These are phyloP conservation scores for Habroteleia sp. DNA, from an alignment of 2,888 invertebrate species.

Conservation along the genomic window DNA sequence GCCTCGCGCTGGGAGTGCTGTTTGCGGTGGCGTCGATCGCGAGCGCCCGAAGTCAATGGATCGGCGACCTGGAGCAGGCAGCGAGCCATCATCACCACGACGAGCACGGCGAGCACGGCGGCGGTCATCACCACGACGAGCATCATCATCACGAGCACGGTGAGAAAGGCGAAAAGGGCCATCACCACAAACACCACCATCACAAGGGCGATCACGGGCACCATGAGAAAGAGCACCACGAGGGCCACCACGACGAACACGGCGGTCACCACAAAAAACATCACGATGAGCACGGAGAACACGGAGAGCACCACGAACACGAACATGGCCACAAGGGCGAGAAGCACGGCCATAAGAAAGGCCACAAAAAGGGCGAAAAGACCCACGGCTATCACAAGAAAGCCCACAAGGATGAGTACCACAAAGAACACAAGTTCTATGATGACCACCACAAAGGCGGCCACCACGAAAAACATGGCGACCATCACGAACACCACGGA, in stretches of 20 bases:
- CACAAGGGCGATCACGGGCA: constrained; percentile 90
- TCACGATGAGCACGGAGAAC: constrained; percentile 88
- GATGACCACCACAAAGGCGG: constrained; percentile 93
- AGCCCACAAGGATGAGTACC: constrained; percentile 92
- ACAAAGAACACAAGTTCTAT: constrained; percentile 93
- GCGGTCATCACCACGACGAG: constrained; percentile 89
- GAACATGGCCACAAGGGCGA: constrained; percentile 91
- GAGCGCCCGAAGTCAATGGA: constrained; percentile 67
- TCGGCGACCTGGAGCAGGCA: constrained; percentile 66
- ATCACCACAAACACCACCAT: constrained; percentile 88
- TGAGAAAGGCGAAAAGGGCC: constrained; percentile 83
- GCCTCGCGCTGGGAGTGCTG: constrained; percentile 70
- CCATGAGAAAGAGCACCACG: constrained; percentile 89
- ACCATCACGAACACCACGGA: constrained; percentile 89
- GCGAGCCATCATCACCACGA: constrained; percentile 84
- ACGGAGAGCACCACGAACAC: constrained; percentile 89
- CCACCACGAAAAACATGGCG: constrained; percentile 90
- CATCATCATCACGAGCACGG: constrained; percentile 89
- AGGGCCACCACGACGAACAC: constrained; percentile 88
- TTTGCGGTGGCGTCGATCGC: constrained; percentile 68
- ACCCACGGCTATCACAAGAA: constrained; percentile 91
- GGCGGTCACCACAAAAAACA: constrained; percentile 91
- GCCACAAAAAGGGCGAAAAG: constrained; percentile 88
- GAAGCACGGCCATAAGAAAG: constrained; percentile 88
- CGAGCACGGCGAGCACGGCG: constrained; percentile 88